Conservation (phyloP, 2,797 vertebrate genomes). For the Discoglossus pictus region DNA sequence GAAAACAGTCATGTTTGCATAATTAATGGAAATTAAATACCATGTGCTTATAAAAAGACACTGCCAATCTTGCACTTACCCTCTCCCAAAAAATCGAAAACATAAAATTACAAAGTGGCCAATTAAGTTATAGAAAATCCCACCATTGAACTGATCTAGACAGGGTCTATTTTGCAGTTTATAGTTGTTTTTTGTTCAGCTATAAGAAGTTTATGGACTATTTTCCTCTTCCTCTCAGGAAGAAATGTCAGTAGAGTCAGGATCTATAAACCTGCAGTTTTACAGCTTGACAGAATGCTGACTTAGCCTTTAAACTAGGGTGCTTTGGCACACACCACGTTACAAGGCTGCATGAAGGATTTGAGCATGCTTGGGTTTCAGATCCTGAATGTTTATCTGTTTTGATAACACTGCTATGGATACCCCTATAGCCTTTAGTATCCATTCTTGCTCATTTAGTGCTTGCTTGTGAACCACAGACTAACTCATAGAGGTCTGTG, state of each 20-base stretch:
- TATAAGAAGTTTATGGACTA: not conserved
- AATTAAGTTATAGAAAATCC: too few relatives aligned
- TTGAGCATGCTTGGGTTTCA: not conserved
- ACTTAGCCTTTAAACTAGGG: not conserved
- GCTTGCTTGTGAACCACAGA: not conserved
- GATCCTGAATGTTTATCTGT: not conserved
- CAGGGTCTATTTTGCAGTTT: too few relatives aligned
- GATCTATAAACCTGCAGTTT: slow-evolving; percentile 8
- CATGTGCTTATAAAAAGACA: too few relatives aligned
- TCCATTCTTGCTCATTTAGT: not conserved
- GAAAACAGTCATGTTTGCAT: too few relatives aligned
- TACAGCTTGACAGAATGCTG: not conserved
- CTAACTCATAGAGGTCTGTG: not conserved
- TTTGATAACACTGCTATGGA: slow-evolving; percentile 9
- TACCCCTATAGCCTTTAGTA: not conserved
- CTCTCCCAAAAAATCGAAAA: too few relatives aligned
- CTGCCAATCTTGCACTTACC: too few relatives aligned
- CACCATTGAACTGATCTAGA: too few relatives aligned
- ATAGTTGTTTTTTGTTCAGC: too few relatives aligned
- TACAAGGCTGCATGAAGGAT: not conserved
- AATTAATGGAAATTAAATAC: too few relatives aligned
- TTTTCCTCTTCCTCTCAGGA: not conserved
- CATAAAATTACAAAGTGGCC: too few relatives aligned
- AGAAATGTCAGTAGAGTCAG: not conserved
- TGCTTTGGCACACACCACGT: not conserved